Percentiles rank a stretch among this genome's conserved stretches.
These are phyloP conservation scores for Parazoanthus atlanticus DNA, from an alignment of 92 coral and sea anemone genomes.

Conservation along the genomic window DNA sequence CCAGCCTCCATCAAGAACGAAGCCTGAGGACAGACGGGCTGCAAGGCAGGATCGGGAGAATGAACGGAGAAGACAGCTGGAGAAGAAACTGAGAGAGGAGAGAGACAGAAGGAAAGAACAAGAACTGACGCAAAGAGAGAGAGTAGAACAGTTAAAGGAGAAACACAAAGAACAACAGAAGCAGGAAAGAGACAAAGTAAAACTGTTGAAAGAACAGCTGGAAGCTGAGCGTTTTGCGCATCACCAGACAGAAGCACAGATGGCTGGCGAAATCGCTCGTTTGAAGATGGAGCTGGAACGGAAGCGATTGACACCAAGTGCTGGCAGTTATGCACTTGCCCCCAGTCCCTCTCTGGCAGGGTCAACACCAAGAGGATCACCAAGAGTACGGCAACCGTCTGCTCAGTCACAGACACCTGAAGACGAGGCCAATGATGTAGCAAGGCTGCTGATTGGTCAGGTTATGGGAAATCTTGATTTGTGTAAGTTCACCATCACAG, in stretches of 20 bases:
- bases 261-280: conserved; percentile 64
- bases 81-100: conserved; percentile 52
- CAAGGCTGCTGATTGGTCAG: conserved; percentile 54
- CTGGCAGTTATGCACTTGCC: conserved; percentile 1
- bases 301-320: conserved; percentile 7
- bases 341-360: conserved; percentile 41
- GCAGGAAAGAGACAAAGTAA: conserved; percentile 56
- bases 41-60: conserved; percentile 81
- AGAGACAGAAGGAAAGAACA: conserved; percentile 16
- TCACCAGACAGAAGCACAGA: conserved; percentile 54
- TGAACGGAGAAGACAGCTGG: conserved; percentile 54
- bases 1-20: conserved; percentile 62
- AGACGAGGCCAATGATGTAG: conserved; percentile 39
- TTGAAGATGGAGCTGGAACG: conserved; percentile 61
- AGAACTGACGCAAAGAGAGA: not conserved
- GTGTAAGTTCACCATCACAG: conserved; percentile 41
- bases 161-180: conserved; percentile 54
- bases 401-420: conserved; percentile 31
- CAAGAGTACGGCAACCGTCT: conserved; percentile 38
- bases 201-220: conserved; percentile 61
- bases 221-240: conserved; percentile 57
- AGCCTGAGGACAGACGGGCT: conserved; percentile 74
- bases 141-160: conserved; percentile 62
- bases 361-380: conserved; percentile 33
- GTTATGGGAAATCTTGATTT: conserved; percentile 51